Conservation (phyloP, 53 echinoderm and acorn worm genomes). For the Henricia sp. region DNA sequence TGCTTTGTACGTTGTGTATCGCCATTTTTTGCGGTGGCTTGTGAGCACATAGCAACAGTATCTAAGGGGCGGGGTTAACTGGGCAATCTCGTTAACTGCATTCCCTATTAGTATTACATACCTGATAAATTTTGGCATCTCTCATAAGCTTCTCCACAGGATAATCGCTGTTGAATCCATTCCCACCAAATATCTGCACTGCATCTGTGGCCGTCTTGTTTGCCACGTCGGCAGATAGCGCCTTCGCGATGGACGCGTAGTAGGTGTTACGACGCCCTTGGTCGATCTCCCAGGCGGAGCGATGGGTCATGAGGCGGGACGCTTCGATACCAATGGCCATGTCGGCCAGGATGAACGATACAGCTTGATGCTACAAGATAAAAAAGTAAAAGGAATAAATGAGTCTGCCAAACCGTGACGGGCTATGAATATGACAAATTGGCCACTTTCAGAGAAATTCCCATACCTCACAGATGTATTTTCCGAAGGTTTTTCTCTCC, state of each 20-base stretch:
- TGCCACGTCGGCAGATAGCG: slow-evolving; percentile 86
- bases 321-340: slow-evolving; percentile 97
- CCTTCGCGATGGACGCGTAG: slow-evolving; percentile 95
- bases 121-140: slow-evolving; percentile 99
- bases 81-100: too few species aligned
- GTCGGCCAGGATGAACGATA: slow-evolving; percentile 93
- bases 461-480: slow-evolving; percentile 78
- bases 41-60: too few species aligned
- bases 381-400: too few species aligned
- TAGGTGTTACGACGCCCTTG: slow-evolving; percentile 92
- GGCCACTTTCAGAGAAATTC: not conserved
- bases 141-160: slow-evolving; percentile 98
- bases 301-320: slow-evolving; percentile 81
- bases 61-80: too few species aligned
- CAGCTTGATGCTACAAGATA: slow-evolving; percentile 82
- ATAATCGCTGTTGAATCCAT: slow-evolving; percentile 97
- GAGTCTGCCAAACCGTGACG: too few species aligned
- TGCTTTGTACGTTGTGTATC: too few species aligned
- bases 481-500: slow-evolving; percentile 93
- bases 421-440: too few species aligned
- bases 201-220: slow-evolving; percentile 94
- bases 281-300: slow-evolving; percentile 93
- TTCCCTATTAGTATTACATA: too few species aligned
- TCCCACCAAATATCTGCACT: slow-evolving; percentile 94
- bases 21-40: too few species aligned